Percentiles rank a stretch among this genome's conserved stretches.
Conservation (phyloP, 2,888 invertebrate species). For the Acronicta alni region DNA sequence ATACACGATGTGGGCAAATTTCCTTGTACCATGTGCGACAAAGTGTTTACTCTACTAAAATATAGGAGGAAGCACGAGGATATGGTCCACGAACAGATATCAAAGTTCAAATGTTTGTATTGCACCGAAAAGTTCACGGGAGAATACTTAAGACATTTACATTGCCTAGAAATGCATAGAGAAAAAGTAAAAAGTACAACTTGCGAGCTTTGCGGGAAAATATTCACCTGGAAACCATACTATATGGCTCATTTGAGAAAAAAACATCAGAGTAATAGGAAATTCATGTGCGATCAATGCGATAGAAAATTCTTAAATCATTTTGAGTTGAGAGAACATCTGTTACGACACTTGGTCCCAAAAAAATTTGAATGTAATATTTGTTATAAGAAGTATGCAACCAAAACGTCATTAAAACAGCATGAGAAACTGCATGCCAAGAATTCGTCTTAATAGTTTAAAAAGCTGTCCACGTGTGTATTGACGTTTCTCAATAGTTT, state of each 20-base stretch:
- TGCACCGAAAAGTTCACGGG: conserved; percentile 66
- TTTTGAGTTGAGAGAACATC: conserved; percentile 38
- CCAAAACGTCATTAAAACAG: conserved; percentile 52
- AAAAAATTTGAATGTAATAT: conserved; percentile 40
- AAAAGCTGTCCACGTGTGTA: no score
- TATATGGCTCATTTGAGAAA: conserved; percentile 77
- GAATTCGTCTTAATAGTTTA: neutral
- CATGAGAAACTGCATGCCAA: conserved; percentile 58
- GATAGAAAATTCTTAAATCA: conserved; percentile 37
- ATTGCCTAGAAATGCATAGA: conserved; percentile 64
- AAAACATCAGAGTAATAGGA: conserved; percentile 64
- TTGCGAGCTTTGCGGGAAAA: conserved; percentile 78
- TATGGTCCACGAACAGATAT: conserved; percentile 60
- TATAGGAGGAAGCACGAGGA: conserved; percentile 70
- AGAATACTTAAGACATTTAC: conserved; percentile 62
- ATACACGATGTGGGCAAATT: conserved; percentile 79
- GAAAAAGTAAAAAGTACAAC: conserved; percentile 63
- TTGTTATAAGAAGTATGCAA: conserved; percentile 53
- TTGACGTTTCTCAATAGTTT: no score
- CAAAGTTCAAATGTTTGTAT: conserved; percentile 66
- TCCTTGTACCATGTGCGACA: conserved; percentile 80
- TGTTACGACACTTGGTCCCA: conserved; percentile 4
- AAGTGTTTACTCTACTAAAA: conserved; percentile 76
- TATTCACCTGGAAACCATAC: conserved; percentile 79
- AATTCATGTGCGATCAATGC: conserved; percentile 62